Evolutionary conservation across 64 coral and sea anemone species (phyloP).

Genomic region (Stylophora pistillata): DNA sequence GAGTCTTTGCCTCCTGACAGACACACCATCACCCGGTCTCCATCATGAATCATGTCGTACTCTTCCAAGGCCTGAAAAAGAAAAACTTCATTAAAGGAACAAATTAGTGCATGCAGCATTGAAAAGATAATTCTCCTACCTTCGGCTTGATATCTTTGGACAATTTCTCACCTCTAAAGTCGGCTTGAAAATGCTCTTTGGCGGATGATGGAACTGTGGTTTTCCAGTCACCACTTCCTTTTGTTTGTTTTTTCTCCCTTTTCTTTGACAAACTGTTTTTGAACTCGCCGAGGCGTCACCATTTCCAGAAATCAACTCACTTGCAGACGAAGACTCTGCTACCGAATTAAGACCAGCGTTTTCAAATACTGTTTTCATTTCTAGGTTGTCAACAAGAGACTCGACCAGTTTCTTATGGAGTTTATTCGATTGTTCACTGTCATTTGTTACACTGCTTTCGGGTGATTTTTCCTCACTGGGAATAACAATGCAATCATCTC

Average conservation of each 20-base stretch:
- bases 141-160: background rate
- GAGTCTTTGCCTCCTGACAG: slow-evolving; percentile 96
- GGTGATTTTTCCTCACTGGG: background rate
- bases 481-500: background rate
- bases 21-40: slow-evolving; percentile 88
- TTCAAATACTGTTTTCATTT: too few species aligned
- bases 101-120: background rate
- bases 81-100: background rate
- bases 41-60: slow-evolving; percentile 86
- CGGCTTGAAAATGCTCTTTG: slow-evolving; percentile 68
- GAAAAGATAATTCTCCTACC: background rate
- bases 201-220: slow-evolving; percentile 67
- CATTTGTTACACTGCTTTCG: background rate
- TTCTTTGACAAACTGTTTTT: slow-evolving; percentile 7
- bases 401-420: background rate
- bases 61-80: slow-evolving; percentile 87
- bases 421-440: background rate
- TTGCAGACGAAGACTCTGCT: background rate
- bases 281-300: background rate
- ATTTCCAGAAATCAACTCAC: background rate
- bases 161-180: slow-evolving; percentile 36
- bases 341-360: background rate
- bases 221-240: slow-evolving; percentile 3
- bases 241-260: slow-evolving; percentile 20
- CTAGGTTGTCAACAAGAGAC: background rate